These are phyloP conservation scores for Coptodon rendalli DNA, from an alignment of 2,113 vertebrate species.

Conservation along the genomic window DNA sequence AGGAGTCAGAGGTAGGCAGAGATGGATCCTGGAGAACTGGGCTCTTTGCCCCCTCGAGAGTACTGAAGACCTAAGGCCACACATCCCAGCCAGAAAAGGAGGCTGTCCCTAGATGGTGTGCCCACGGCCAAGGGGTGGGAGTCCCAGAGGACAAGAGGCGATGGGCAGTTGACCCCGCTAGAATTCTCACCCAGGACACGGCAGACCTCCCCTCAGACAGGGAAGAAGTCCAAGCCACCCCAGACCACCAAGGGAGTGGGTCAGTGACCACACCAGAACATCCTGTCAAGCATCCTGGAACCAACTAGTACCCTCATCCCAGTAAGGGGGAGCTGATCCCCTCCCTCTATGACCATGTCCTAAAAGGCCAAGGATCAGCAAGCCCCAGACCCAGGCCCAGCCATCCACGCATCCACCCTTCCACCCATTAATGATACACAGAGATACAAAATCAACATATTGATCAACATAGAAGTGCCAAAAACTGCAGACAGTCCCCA, in stretches of 20 bases:
- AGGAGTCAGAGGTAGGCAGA: neutral
- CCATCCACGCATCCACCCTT: neutral
- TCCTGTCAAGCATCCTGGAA: neutral
- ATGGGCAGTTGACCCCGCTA: neutral
- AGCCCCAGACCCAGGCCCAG: neutral
- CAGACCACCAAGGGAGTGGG: neutral
- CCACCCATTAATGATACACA: neutral
- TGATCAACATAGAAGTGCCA: neutral
- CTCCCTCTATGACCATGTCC: neutral
- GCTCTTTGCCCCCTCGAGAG: neutral
- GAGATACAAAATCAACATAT: neutral
- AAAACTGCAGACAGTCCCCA: neutral
- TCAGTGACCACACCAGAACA: neutral
- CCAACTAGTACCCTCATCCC: neutral
- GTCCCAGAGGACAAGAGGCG: neutral
- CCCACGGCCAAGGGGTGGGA: neutral
- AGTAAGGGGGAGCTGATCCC: neutral
- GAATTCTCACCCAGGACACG: neutral
- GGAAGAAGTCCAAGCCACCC: neutral
- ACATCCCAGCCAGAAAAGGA: neutral
- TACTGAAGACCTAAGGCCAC: neutral
- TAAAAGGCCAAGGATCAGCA: neutral
- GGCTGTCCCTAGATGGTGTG: neutral
- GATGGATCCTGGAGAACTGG: neutral
- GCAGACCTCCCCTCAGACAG: neutral